A percentile compares a stretch with the other conserved stretches of the same genome.
phyloP scores from a whole-genome alignment of 2,888 invertebrate species.

The Heliothis peltigera region DNA sequence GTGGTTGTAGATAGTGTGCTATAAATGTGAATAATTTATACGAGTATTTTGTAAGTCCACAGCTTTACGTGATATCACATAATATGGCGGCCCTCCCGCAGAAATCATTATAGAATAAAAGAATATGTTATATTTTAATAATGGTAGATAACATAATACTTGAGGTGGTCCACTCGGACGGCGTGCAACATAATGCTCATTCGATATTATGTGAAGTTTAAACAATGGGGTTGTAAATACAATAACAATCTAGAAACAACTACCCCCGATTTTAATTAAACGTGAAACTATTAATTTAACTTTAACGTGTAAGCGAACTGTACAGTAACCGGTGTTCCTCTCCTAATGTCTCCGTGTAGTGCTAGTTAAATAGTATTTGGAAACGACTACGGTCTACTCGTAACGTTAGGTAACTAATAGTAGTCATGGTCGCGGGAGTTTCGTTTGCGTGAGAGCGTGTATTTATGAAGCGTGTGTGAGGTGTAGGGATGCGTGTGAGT shows the following conservation, averaged over 20 bases:
- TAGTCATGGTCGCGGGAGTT: conserved; percentile 74
- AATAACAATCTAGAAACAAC: conserved; percentile 74
- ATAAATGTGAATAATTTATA: conserved; percentile 90
- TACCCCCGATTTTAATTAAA: conserved; percentile 82
- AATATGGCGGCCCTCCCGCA: conserved; percentile 84
- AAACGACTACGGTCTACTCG: conserved; percentile 79
- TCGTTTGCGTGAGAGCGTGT: conserved; percentile 66
- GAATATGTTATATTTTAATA: conserved; percentile 87
- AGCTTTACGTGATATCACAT: conserved; percentile 88
- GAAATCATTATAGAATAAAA: conserved; percentile 76
- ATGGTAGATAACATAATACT: conserved; percentile 77
- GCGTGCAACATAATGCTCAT: conserved; percentile 86
- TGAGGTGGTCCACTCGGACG: conserved; percentile 81
- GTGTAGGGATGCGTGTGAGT: conserved; percentile 51
- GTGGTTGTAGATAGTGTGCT: conserved; percentile 89
- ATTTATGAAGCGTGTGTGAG: conserved; percentile 56
- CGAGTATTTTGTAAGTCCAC: conserved; percentile 89
- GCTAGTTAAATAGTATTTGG: conserved; percentile 82
- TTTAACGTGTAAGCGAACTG: conserved; percentile 82
- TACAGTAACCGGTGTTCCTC: conserved; percentile 89
- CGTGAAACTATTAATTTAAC: conserved; percentile 78
- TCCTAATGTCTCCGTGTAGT: conserved; percentile 87
- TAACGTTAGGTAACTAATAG: conserved; percentile 79
- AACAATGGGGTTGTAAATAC: conserved; percentile 84
- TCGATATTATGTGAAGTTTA: conserved; percentile 77